Evolutionary conservation across 2,888 invertebrate genomes (phyloP).

Genomic region (Eucriotettix oculatus): DNA sequence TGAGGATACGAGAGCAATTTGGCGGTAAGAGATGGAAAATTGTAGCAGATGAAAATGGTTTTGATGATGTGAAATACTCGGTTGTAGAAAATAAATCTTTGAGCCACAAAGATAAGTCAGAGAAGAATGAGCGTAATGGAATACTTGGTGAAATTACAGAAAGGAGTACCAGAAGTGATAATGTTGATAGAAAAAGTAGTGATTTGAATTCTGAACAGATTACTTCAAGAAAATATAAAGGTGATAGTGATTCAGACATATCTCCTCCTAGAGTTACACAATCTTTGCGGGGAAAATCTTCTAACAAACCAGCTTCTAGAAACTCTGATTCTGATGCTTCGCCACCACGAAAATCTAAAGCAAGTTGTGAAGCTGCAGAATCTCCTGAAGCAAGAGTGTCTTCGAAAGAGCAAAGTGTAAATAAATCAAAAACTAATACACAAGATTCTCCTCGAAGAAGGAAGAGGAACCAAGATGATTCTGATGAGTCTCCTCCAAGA

Average conservation of each 20-base stretch:
- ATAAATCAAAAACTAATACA: not conserved
- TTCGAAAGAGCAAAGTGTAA: not conserved
- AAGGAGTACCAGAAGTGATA: not conserved
- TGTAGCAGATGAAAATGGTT: conserved; percentile 11
- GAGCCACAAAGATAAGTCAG: not conserved
- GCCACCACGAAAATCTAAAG: conserved; percentile 13
- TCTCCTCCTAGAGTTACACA: conserved; percentile 19
- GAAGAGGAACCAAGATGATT: conserved; percentile 13
- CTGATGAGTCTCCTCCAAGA: conserved; percentile 20
- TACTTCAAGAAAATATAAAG: not conserved
- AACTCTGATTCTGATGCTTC: conserved; percentile 16
- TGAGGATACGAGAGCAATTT: conserved; percentile 22
- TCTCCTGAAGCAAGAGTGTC: not conserved
- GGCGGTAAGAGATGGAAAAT: conserved; percentile 11
- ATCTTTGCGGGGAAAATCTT: conserved; percentile 11
- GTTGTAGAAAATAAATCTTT: not conserved
- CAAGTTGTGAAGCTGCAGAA: not conserved
- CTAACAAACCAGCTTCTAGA: conserved; percentile 11
- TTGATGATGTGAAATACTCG: conserved; percentile 9
- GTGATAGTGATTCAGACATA: conserved; percentile 16
- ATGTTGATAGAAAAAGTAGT: conserved; percentile 21
- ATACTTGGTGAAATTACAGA: not conserved
- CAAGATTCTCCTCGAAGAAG: not conserved
- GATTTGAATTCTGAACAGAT: conserved; percentile 16
- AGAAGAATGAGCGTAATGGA: not conserved